Percentiles rank a stretch among this genome's conserved stretches.
These are phyloP conservation scores for Halyomorpha halys DNA, from an alignment of 1,140 invertebrate species.

Conservation along the genomic window DNA sequence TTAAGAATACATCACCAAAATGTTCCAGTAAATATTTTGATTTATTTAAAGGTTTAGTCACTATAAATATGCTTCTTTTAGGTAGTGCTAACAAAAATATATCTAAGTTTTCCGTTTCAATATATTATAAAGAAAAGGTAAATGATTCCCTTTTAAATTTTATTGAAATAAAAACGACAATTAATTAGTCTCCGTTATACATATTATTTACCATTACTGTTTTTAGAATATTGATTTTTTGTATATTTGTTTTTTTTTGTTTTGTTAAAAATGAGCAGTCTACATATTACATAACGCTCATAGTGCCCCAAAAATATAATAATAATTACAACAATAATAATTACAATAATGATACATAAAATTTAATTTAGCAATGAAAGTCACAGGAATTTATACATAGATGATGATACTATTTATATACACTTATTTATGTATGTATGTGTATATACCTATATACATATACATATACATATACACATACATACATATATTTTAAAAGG, in stretches of 20 bases:
- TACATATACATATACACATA: too few relatives aligned
- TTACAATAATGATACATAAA: slow-evolving; percentile 17
- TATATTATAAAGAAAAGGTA: background rate
- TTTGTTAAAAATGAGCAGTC: slow-evolving; percentile 22
- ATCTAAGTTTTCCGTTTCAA: too few relatives aligned
- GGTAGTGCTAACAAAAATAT: too few relatives aligned
- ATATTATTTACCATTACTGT: slow-evolving; percentile 16
- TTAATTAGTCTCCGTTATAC: slow-evolving; percentile 17
- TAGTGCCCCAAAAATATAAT: slow-evolving; percentile 21
- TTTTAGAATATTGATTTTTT: slow-evolving; percentile 20
- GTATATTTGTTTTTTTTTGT: slow-evolving; percentile 9
- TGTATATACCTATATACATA: too few relatives aligned
- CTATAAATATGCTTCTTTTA: too few relatives aligned
- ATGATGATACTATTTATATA: slow-evolving; percentile 15
- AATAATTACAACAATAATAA: slow-evolving; percentile 15
- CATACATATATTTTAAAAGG: background rate
- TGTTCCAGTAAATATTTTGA: too few relatives aligned
- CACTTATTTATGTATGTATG: background rate
- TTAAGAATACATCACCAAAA: too few relatives aligned
- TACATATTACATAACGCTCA: slow-evolving; percentile 22
- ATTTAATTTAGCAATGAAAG: slow-evolving; percentile 10
- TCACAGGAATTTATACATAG: slow-evolving; percentile 19
- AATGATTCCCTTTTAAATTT: slow-evolving; percentile 16
- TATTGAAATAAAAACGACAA: slow-evolving; percentile 21
- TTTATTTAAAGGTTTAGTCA: too few relatives aligned